phyloP scores from a whole-genome alignment of 2,888 invertebrate genomes.

The Drosophila niveifrons region DNA sequence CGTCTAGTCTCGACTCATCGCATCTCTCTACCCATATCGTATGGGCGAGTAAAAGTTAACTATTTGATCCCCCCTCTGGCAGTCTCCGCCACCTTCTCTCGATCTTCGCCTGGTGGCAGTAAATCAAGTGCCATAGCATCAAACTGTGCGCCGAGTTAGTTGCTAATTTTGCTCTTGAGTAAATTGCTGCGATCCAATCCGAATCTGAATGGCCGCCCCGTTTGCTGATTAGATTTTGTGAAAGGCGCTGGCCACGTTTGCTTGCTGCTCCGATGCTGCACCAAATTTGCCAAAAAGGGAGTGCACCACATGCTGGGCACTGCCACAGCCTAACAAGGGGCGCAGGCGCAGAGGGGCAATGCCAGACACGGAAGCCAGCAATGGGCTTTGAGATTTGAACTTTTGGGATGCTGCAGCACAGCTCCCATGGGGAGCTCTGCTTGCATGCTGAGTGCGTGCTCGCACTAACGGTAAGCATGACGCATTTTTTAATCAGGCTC shows the following conservation, averaged over 20 bases:
- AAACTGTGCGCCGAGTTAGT: constrained; percentile 68
- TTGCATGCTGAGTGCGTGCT: constrained; percentile 59
- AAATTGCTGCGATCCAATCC: constrained; percentile 75
- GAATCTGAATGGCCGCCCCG: constrained; percentile 48
- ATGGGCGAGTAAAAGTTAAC: constrained; percentile 30
- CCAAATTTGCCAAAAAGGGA: constrained; percentile 82
- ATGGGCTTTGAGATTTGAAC: constrained; percentile 51
- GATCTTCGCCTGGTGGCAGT: constrained; percentile 37
- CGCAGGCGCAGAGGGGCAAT: not conserved
- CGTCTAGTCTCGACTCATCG: not conserved
- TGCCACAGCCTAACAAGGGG: constrained; percentile 1
- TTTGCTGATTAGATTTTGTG: constrained; percentile 78
- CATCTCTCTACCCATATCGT: not conserved
- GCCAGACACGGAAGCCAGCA: constrained; percentile 26
- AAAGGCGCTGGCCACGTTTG: constrained; percentile 61
- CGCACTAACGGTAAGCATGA: constrained; percentile 77
- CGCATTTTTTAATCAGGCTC: constrained; percentile 63
- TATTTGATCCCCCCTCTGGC: constrained; percentile 13
- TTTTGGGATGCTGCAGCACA: constrained; percentile 51
- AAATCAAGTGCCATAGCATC: constrained; percentile 68
- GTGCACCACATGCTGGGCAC: constrained; percentile 76
- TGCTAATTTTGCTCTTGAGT: constrained; percentile 80
- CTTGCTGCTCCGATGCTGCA: constrained; percentile 55
- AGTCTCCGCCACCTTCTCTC: not conserved
- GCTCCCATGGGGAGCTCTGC: constrained; percentile 49